A percentile compares a stretch with the other conserved stretches of the same genome.
Conservation (phyloP, 2,888 invertebrate species). For the Habroteleia sp. region DNA sequence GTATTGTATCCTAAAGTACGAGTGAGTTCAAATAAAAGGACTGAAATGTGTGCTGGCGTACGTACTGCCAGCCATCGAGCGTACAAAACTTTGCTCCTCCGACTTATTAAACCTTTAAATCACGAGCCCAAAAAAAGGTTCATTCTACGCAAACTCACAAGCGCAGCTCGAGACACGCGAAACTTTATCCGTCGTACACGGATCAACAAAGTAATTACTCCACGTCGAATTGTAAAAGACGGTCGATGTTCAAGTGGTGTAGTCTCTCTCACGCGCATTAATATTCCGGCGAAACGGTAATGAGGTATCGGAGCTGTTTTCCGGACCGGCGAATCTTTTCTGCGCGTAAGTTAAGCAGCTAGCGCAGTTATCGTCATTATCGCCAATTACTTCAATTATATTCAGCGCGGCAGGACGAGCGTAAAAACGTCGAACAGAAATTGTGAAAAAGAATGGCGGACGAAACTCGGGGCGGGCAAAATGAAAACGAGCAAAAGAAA, state of each 20-base stretch:
- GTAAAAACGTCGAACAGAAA: slow-evolving; percentile 17
- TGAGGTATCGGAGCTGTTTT: slow-evolving; percentile 57
- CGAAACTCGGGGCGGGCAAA: not conserved
- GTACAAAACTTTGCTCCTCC: not conserved
- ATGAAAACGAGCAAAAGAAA: not conserved
- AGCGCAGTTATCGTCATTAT: slow-evolving; percentile 60
- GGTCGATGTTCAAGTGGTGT: slow-evolving; percentile 9
- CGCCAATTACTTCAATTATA: slow-evolving; percentile 63
- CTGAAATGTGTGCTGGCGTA: too few relatives aligned
- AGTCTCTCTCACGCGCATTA: slow-evolving; percentile 22
- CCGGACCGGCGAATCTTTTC: slow-evolving; percentile 59
- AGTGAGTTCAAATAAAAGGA: too few relatives aligned
- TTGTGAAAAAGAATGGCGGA: slow-evolving; percentile 11
- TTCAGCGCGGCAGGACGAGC: slow-evolving; percentile 39
- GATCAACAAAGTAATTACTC: slow-evolving; percentile 58
- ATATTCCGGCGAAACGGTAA: slow-evolving; percentile 50
- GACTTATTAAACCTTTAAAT: slow-evolving; percentile 31
- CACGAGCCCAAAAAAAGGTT: slow-evolving; percentile 16
- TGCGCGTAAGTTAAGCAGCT: slow-evolving; percentile 55
- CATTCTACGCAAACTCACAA: not conserved
- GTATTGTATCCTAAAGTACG: too few relatives aligned
- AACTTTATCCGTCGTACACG: slow-evolving; percentile 41
- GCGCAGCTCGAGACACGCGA: slow-evolving; percentile 25
- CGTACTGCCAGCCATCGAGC: too few relatives aligned
- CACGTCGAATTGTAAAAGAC: slow-evolving; percentile 39